Evolutionary conservation across 2,113 vertebrate species (phyloP).

Genomic region (Lamprologus ornatipinnis): DNA sequence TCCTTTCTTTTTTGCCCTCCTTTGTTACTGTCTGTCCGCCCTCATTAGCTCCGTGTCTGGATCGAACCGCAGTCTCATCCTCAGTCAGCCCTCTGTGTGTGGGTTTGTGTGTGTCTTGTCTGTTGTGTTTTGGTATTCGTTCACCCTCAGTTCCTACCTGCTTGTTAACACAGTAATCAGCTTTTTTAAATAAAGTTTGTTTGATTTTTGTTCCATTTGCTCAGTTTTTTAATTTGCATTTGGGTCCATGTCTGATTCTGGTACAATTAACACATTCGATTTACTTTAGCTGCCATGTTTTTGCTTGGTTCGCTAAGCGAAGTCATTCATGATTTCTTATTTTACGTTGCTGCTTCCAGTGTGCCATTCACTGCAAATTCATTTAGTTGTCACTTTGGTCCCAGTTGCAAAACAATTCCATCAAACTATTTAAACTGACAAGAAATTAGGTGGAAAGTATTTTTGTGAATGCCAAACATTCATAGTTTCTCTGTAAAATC

Average conservation of each 20-base stretch:
- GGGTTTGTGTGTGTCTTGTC: neutral
- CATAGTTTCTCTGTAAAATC: neutral
- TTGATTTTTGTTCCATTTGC: neutral
- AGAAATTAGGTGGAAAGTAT: neutral
- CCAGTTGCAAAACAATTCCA: neutral
- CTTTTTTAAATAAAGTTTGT: neutral
- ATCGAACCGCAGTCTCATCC: neutral
- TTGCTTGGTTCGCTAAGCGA: neutral
- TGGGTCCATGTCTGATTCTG: neutral
- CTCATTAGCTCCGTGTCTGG: neutral
- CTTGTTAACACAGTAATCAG: neutral
- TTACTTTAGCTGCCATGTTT: neutral
- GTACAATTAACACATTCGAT: neutral
- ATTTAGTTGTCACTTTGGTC: neutral
- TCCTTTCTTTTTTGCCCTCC: neutral
- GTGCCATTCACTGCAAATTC: neutral
- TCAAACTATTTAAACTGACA: neutral
- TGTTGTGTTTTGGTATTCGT: neutral
- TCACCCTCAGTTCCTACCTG: neutral
- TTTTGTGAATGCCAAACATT: neutral
- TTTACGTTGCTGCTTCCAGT: neutral
- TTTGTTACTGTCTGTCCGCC: neutral
- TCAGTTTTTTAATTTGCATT: neutral
- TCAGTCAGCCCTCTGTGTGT: neutral
- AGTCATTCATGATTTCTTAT: neutral